Evolutionary conservation across 92 coral and sea anemone species (phyloP), one percentile per base, ranked within the genome.

Genomic region (Porites divaricata): DNA sequence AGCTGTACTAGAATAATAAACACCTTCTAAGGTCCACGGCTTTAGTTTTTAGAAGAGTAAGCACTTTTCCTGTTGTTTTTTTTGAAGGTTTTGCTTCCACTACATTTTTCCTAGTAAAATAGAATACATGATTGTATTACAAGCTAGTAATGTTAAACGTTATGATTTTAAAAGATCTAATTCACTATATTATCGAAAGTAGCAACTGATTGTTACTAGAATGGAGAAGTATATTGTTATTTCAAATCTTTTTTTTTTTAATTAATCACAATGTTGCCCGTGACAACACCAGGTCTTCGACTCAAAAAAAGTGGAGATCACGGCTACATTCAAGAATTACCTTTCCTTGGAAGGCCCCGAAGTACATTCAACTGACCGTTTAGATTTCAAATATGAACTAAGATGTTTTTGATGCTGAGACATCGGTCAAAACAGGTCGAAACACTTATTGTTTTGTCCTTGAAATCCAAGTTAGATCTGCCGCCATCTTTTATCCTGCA

Each of bases 371-470:
- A 89, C 84, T 51, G 86, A 68, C 52, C 81, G 88, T 75, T 78
- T 97, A 53, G 93, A 87, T 85, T 90, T 95, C 81, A 97, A 71
- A 69, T 97, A 97, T 49, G 99, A 91, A 51, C 95, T 89, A 35
- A 97, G 89, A 83, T 95, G 98, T 73, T 87, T 74, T 75, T 87
- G 85, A 77, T 97, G 98, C 63, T 93, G 89, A 64, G 78, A 83
- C 85, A 75, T 85, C 51, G 12, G 28, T 68, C 19, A 9, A 28
- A 65, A 66, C 41, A 1, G 12, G 28, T 68, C 19, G 4, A 28
- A 65, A 66, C 41, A 1, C 22, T 69, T 45, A 11, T 13, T 45
- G 9, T 58, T 59, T 17, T 0, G 2, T 26, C 1, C 20, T 28
- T 19, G 53, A 35, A 3, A 19, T 50, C 56, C 0, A 41, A 25